Conservation (phyloP, 92 coral and sea anemone genomes). For the Zoanthus solanderi region DNA sequence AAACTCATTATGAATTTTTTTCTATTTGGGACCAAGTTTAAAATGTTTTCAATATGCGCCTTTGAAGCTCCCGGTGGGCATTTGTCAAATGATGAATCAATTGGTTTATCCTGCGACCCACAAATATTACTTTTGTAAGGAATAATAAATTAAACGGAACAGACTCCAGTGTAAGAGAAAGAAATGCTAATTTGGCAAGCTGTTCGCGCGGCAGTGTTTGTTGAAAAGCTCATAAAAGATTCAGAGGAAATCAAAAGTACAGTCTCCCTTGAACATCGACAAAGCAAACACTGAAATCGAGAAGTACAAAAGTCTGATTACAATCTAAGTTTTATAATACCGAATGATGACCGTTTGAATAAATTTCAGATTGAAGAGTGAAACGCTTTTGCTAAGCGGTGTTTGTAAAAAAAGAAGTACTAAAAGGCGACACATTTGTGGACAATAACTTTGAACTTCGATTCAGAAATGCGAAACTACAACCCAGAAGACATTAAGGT, state of each 20-base stretch:
- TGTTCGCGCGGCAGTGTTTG: constrained; percentile 7
- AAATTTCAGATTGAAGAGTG: background rate
- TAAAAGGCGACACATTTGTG: background rate
- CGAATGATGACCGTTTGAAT: background rate
- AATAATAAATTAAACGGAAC: background rate
- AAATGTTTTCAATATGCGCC: background rate
- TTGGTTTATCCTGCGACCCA: constrained; percentile 9
- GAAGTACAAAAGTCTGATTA: background rate
- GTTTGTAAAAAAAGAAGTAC: background rate
- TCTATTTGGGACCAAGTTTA: background rate
- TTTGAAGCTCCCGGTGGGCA: constrained; percentile 16
- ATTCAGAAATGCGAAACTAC: constrained; percentile 30
- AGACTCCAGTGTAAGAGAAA: background rate
- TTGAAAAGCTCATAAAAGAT: constrained; percentile 14
- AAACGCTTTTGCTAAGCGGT: background rate
- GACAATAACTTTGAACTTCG: background rate
- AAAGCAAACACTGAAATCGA: constrained; percentile 9
- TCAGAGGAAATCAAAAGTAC: constrained; percentile 20
- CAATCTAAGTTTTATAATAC: background rate
- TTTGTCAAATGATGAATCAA: constrained; percentile 11
- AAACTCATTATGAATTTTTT: background rate
- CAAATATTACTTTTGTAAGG: background rate
- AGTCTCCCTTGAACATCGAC: background rate
- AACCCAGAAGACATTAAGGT: constrained; percentile 42
- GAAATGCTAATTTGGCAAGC: constrained; percentile 35